Evolutionary conservation across 2,888 invertebrate species (phyloP).

Genomic region (Esperia sulphurella): DNA sequence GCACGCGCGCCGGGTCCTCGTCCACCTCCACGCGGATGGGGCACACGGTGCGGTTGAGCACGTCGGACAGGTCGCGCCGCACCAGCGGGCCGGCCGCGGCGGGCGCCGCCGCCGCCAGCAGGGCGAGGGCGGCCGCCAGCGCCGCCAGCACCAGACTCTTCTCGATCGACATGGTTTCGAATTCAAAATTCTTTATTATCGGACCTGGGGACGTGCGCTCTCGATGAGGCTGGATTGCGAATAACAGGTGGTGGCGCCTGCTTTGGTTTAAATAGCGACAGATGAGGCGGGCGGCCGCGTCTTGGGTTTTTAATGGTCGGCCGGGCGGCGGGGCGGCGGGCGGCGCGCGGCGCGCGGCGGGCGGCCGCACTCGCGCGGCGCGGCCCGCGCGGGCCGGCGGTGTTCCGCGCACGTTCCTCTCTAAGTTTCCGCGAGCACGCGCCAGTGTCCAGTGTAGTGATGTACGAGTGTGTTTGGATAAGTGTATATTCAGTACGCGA

Average conservation of each 20-base stretch:
- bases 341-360: slow-evolving; percentile 8
- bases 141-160: slow-evolving; percentile 17
- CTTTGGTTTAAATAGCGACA: slow-evolving; percentile 1
- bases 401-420: too few species aligned
- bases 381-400: neutral
- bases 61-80: slow-evolving; percentile 38
- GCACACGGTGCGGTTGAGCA: slow-evolving; percentile 57
- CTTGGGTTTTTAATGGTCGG: too few species aligned
- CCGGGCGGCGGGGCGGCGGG: slow-evolving; percentile 5
- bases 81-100: slow-evolving; percentile 24
- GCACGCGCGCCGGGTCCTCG: slow-evolving; percentile 48
- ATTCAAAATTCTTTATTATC: neutral
- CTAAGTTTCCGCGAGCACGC: too few species aligned
- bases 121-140: slow-evolving; percentile 18
- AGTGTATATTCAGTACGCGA: too few species aligned
- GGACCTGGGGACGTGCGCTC: slow-evolving; percentile 31
- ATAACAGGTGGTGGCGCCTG: slow-evolving; percentile 29
- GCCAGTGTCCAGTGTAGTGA: too few species aligned
- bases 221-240: slow-evolving; percentile 36
- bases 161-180: slow-evolving; percentile 11
- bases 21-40: slow-evolving; percentile 51
- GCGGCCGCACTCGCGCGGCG: neutral
- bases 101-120: slow-evolving; percentile 21
- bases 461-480: too few species aligned
- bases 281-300: slow-evolving; percentile 2